Evolutionary conservation across 2,888 invertebrate genomes (phyloP), one percentile per base, ranked within the genome.

Genomic region (Pristionchus japonicus): DNA sequence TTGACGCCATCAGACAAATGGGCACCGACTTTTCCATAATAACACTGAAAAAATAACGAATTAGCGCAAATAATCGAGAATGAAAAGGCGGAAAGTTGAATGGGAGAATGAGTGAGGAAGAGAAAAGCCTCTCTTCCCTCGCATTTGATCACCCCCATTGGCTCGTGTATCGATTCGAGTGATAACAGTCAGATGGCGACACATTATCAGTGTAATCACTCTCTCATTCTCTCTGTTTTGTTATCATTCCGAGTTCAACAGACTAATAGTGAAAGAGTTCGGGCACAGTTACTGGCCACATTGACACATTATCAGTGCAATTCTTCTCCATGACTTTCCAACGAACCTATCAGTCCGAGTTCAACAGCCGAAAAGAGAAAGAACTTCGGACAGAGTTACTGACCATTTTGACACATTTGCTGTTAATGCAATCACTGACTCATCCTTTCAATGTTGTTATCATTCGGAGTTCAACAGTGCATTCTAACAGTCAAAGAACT

Each of bases 161-260:
- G 23, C 43, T 47, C 43, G 23, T 27, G 27, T 23, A 77, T 77
- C 77, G 77, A 77, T 77, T 17, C 47, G 23, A 20, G 9, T 47
- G 77, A 77, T 77, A 77, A 77, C 40, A 70, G 37, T 31, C 70
- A 70, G 70, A 70, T 70, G 70, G 70, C 70, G 70, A 37, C 37
- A 37, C 70, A 70, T 70, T 70, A 70, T 37, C 70, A 70, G 20
- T 70, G 57, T n/a, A 57, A 7, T 57, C 23, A 57, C 23, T 57
- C 57, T n/a, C 57, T 3, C 23, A 20, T 0, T 57, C n/a, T 57
- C 57, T 57, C n/a, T 23, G 20, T 23, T 57, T 23, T 57, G 23
- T 57, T 1, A 4, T 3, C 23, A n/a, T n/a, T n/a, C n/a, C n/a
- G n/a, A n/a, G n/a, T n/a, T 20, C 23, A n/a, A 57, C 4, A 57